Base-by-base conservation (phyloP, 2,797 vertebrate genomes). In the Chloroceryle amazona region DNA sequence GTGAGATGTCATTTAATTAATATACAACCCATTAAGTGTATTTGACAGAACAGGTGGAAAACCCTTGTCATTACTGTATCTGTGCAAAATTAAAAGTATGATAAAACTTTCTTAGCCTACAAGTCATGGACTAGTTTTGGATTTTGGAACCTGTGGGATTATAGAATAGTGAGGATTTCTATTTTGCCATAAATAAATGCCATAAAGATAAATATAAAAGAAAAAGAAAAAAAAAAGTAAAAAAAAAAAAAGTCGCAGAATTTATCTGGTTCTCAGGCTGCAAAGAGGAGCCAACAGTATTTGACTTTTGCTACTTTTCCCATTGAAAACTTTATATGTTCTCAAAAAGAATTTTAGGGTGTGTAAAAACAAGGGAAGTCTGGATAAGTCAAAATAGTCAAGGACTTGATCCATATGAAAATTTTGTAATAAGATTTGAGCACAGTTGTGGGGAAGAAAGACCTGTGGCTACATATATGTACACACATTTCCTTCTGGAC, bases 281-380 rank as follows among this genome's bases (percentile, higher is more conserved):
- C 20, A 55, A 67, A 54, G 5, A 44, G 7, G 5, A 47, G 13
- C 8, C 12, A 46, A 25, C 6, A 42, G 2, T 35, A 51, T 39
- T 78, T 74, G 12, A 14, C 12, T 76, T 57, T 80, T 51, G 16
- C 10, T 11, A 23, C 11, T 58, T 73, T 68, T 76, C 25, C 17
- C n/a, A 5, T 3, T 52, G 26, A 65, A 84, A 83, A 63, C 2
- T 78, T 72, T 63, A 33, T 28, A 0, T 33, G 4, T 39, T 65
- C 39, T 84, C 54, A 44, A 37, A 71, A 37, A 11, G 3, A 55
- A 60, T 4, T 60, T 87, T 3, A 20, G 28, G 11, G 3, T 47
- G 3, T n/a, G 22, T 17, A 21, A 10, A 22, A 20, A 67, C 21
- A 29, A 23, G 1, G 25, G 1, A 4, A 28, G 6, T 39, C 54